phyloP scores from a whole-genome alignment of 2,113 vertebrate genomes.

The Seriola dumerili region DNA sequence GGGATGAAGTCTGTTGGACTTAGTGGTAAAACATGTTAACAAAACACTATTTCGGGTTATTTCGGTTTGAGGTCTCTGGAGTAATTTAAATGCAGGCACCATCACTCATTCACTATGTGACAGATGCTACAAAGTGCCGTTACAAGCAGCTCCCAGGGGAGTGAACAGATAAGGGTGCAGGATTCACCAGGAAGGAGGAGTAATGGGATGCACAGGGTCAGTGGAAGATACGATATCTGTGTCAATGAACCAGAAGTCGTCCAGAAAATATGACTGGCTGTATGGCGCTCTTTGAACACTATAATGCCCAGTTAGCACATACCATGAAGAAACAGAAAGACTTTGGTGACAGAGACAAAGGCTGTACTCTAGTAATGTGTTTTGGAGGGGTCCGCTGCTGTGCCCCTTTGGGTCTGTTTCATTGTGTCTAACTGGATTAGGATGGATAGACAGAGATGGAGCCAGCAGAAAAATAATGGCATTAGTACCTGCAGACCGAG shows the following conservation, averaged over 20 bases:
- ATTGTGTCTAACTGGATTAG: conserved; percentile 76
- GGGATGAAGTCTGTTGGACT: background rate
- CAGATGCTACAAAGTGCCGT: conserved; percentile 64
- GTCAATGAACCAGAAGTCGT: conserved; percentile 1
- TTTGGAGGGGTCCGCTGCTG: conserved; percentile 34
- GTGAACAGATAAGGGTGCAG: conserved; percentile 22
- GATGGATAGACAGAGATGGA: conserved; percentile 74
- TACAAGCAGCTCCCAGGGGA: conserved; percentile 55
- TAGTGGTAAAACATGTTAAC: background rate
- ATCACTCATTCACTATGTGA: conserved; percentile 59
- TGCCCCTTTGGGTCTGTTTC: conserved; percentile 61
- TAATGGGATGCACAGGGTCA: conserved; percentile 37
- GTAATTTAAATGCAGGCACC: conserved; percentile 47
- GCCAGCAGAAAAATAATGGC: conserved; percentile 67
- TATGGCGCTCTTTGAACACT: background rate
- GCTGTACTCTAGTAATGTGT: conserved; percentile 13
- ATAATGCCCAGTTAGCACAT: background rate
- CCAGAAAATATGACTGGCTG: conserved; percentile 12
- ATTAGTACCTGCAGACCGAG: conserved; percentile 78
- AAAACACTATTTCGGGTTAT: background rate
- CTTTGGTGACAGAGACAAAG: background rate
- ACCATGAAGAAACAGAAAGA: background rate
- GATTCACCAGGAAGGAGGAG: conserved; percentile 35
- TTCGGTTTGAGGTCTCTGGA: conserved; percentile 1
- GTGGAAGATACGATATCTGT: conserved; percentile 40